Conservation (phyloP, 2,888 invertebrate species). For the Lithosia quadra region DNA sequence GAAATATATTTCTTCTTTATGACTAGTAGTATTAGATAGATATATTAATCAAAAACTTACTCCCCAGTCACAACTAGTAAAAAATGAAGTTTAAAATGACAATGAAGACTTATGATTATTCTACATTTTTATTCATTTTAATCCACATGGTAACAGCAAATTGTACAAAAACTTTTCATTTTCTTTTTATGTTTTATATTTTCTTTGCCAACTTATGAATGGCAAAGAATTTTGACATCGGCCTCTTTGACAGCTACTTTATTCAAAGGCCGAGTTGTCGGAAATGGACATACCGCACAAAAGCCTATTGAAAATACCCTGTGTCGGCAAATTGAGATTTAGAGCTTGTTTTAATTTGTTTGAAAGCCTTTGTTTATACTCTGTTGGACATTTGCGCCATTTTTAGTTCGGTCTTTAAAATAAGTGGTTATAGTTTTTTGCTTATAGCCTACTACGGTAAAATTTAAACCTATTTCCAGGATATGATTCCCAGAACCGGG, state of each 20-base stretch:
- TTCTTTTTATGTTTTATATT: constrained; percentile 46
- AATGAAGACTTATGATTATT: not conserved
- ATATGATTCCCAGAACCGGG: no score
- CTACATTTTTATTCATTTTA: constrained; percentile 5
- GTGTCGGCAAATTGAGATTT: constrained; percentile 76
- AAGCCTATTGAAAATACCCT: constrained; percentile 68
- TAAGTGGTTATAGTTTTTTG: no score
- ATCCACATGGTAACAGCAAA: constrained; percentile 22
- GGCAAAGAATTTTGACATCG: constrained; percentile 73
- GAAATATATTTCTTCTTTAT: no score
- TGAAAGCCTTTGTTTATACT: constrained; percentile 37
- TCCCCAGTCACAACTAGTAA: not conserved
- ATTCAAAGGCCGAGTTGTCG: constrained; percentile 78
- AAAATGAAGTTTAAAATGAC: not conserved
- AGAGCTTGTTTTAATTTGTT: constrained; percentile 57
- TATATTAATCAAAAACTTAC: no score
- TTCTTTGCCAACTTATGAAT: constrained; percentile 53
- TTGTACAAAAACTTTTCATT: constrained; percentile 39
- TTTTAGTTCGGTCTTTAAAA: not conserved
- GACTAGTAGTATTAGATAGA: not conserved
- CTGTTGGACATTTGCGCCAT: constrained; percentile 42
- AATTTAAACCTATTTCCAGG: no score
- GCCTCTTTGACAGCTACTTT: constrained; percentile 75
- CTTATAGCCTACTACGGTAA: not conserved
- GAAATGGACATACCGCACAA: constrained; percentile 80